These are phyloP conservation scores for Halcyon badia DNA, from an alignment of 2,797 vertebrate species.

Conservation along the genomic window DNA sequence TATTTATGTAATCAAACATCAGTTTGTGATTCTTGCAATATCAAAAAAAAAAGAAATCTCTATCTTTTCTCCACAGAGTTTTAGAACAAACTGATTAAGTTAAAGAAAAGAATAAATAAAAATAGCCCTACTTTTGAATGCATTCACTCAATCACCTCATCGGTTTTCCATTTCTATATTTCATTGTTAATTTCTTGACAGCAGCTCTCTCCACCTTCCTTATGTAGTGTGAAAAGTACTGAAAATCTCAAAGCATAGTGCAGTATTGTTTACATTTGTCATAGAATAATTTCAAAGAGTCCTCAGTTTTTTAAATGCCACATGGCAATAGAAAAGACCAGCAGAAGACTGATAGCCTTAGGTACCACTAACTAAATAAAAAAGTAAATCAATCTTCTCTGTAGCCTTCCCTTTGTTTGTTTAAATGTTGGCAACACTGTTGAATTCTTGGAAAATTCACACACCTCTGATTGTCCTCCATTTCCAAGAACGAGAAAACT, in stretches of 20 bases:
- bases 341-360: background rate
- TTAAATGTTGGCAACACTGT: background rate
- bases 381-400: background rate
- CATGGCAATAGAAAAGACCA: fast-evolving
- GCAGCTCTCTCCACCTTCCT: background rate
- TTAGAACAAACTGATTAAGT: background rate
- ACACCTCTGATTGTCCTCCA: background rate
- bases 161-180: background rate
- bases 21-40: background rate
- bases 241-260: background rate
- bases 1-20: background rate
- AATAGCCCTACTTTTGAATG: background rate
- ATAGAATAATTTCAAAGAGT: background rate
- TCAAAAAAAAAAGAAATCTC: background rate
- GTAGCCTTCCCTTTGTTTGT: background rate
- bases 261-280: background rate
- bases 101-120: background rate
- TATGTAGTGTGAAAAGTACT: background rate
- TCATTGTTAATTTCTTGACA: background rate
- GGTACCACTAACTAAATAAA: background rate
- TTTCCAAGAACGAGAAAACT: background rate
- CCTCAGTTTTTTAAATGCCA: background rate
- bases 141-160: background rate
- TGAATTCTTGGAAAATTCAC: background rate
- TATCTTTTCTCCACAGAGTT: background rate